These are phyloP conservation scores for Myoxocephalus aenaeus DNA, from an alignment of 2,797 vertebrate species.

Conservation along the genomic window DNA sequence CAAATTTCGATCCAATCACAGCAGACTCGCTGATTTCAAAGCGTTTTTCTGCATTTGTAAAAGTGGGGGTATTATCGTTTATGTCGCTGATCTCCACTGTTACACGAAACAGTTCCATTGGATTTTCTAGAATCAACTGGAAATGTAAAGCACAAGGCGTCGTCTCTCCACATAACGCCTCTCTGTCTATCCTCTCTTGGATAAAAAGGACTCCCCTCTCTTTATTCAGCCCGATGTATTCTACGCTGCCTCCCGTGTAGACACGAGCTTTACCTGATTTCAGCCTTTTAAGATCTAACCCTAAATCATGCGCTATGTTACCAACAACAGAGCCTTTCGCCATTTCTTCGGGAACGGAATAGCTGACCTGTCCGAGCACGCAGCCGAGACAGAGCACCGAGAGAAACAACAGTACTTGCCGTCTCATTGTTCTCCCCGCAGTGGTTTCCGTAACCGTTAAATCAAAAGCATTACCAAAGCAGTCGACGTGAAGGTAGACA, in stretches of 20 bases:
- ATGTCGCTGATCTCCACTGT: slow-evolving; percentile 77
- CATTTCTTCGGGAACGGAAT: slow-evolving; percentile 90
- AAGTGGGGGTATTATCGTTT: slow-evolving; percentile 75
- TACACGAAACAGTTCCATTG: slow-evolving; percentile 84
- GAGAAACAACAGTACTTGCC: slow-evolving; percentile 85
- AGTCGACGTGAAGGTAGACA: accelerated
- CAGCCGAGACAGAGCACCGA: slow-evolving; percentile 70
- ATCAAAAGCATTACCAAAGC: slow-evolving; percentile 35
- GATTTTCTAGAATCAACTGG: slow-evolving; percentile 86
- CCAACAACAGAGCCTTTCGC: slow-evolving; percentile 78
- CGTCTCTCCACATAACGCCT: slow-evolving; percentile 84
- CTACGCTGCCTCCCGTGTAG: slow-evolving; percentile 58
- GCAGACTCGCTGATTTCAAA: slow-evolving; percentile 81
- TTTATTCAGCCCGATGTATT: slow-evolving; percentile 86
- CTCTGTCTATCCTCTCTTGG: slow-evolving; percentile 86
- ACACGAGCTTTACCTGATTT: slow-evolving; percentile 83
- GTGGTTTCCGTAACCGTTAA: slow-evolving; percentile 8
- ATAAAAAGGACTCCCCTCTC: slow-evolving; percentile 85
- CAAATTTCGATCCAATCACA: slow-evolving; percentile 72
- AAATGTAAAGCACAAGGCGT: slow-evolving; percentile 86
- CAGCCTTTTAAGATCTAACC: slow-evolving; percentile 75
- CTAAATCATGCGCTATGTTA: slow-evolving; percentile 75
- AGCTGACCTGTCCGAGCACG: slow-evolving; percentile 84
- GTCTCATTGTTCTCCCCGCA: slow-evolving; percentile 69
- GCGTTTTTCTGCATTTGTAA: slow-evolving; percentile 52